Conservation (phyloP, 2,113 vertebrate genomes). For the Odontophorus gujanensis region DNA sequence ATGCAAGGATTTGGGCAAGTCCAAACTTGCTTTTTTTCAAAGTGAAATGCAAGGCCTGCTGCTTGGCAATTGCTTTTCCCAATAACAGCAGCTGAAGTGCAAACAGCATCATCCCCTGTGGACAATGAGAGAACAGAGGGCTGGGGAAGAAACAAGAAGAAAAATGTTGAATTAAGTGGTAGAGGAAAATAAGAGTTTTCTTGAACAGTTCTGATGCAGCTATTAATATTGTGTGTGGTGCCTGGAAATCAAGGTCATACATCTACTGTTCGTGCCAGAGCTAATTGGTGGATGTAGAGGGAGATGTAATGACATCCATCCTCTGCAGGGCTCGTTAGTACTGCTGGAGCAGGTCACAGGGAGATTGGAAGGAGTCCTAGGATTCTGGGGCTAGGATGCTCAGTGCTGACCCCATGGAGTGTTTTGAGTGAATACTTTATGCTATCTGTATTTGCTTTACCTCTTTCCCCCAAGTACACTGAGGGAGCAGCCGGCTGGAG, state of each 20-base stretch:
- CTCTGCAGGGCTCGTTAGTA: neutral
- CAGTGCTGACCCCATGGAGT: accelerated
- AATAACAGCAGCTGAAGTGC: neutral
- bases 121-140: neutral
- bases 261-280: neutral
- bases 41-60: neutral
- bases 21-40: conserved; percentile 38
- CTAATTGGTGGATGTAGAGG: neutral
- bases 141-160: neutral
- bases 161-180: neutral
- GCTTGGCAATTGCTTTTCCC: conserved; percentile 11
- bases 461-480: neutral
- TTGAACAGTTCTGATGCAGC: neutral
- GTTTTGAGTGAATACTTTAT: neutral
- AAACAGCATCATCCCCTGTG: neutral
- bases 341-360: accelerated
- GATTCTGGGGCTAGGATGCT: neutral
- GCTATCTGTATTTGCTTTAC: neutral
- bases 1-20: conserved; percentile 4
- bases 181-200: neutral
- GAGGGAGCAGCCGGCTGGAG: neutral
- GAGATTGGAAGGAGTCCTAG: accelerated
- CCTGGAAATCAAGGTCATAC: neutral
- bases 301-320: neutral
- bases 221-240: neutral